Evolutionary conservation across 2,888 invertebrate species (phyloP), one percentile per base, ranked within the genome.

Genomic region (Crioceris asparagi): DNA sequence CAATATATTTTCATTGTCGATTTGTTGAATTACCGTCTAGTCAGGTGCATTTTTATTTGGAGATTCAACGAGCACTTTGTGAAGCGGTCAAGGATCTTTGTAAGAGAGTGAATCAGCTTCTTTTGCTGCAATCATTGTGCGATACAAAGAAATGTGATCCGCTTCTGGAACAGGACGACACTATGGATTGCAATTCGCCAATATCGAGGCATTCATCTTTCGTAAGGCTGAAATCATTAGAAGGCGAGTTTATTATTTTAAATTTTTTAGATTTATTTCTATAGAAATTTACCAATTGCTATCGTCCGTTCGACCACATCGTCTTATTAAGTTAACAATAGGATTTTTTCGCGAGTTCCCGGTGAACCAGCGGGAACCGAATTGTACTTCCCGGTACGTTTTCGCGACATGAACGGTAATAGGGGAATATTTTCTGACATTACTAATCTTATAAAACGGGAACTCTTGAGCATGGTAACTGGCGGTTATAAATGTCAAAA

Each of bases 1-100:
- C 71, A 27, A 65, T 78, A 14, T 81, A 74, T 57, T 81, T 79
- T 55, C 82, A 82, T 48, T 76, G 77, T 63, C 70, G 73, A 48
- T 74, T 72, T 55, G 51, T 72, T 35, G 73, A 73, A 53, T 57
- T 72, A 26, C 61, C 65, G 11, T 68, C 70, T 1, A 60, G 64
- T 11, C 70, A 70, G 51, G 71, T 74, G 11, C 65, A 64, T 18
- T 56, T 63, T 35, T 74, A 74, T 48, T 59, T 65, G 40, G 65
- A 69, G 45, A 65, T 72, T 2, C 71, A 72, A 42, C 62, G 66
- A 44, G 61, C 61, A 36, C 66, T 75, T 3, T 66, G 74, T 4
- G 63, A 66, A 19, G 71, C 71, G 37, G 72, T 80, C 41, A 68
- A 67, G 48, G 65, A 68, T 36, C 67, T 76, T 16, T 79, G 77